Evolutionary conservation across 1,140 invertebrate genomes (phyloP), one percentile per base, ranked within the genome.

Genomic region (Cheumatopsyche charites): DNA sequence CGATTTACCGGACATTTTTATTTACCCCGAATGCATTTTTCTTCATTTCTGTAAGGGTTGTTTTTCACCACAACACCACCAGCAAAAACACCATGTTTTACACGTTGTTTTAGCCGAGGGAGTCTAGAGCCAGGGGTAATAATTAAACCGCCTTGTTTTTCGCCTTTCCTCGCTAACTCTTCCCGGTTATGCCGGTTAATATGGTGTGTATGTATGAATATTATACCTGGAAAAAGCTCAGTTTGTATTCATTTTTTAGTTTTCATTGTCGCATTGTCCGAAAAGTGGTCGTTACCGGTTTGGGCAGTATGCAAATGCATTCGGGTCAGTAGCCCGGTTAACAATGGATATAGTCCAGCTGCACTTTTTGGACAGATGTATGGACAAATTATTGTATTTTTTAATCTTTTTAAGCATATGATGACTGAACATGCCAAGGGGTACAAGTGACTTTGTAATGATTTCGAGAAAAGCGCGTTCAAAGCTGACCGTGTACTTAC

Each of bases 301-400:
- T 13, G 52, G 67, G 55, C 49, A 36, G 71, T 68, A 73, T 73
- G 65, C 71, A 73, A 67, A 73, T 68, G 70, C 42, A 45, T 49
- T 67, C 21, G 71, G 66, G 55, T 66, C 71, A 73, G 15, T 73
- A 58, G 47, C 41, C 52, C 65, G n/a, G 21, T 73, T 58, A 73
- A 68, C 62, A 45, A 67, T 61, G 41, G 45, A 3, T 73, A 41
- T 9, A 36, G 71, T 73, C 71, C 71, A 73, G 71, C 71, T 73
- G 71, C 55, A 25, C 17, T 36, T 68, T 55, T 42, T 47, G 23
- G 43, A 65, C 70, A 71, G 62, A 71, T 71, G 70, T 43, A 12
- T 25, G 42, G 42, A 47, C 63, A 66, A 66, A 52, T 17, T n/a
- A n/a, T 47, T 47, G 15, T 47, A 3, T 47, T 3, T 47, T 47